Evolutionary conservation across 2,888 invertebrate genomes (phyloP).

Genomic region (Acanthoscelides obtectus): DNA sequence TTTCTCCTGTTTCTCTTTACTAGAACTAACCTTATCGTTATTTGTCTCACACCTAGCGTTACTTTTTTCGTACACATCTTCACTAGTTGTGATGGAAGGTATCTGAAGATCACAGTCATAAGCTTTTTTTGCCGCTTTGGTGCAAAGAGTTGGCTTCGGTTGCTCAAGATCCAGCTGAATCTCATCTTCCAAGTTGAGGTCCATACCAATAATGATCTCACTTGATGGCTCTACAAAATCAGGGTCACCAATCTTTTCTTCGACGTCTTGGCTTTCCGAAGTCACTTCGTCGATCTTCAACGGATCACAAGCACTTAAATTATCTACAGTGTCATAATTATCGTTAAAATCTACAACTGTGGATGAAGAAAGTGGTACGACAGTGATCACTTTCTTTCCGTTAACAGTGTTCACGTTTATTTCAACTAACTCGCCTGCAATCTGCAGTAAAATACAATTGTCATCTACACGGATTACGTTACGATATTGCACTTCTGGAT

Average conservation of each 20-base stretch:
- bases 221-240: constrained; percentile 21
- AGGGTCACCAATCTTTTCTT: constrained; percentile 7
- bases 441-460: constrained; percentile 29
- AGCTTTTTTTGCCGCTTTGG: constrained; percentile 36
- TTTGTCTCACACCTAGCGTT: constrained; percentile 6
- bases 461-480: constrained; percentile 33
- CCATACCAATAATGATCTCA: constrained; percentile 30
- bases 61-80: constrained; percentile 19
- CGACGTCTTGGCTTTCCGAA: constrained; percentile 7
- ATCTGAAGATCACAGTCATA: constrained; percentile 31
- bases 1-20: constrained; percentile 5
- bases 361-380: constrained; percentile 31
- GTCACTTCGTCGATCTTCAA: constrained; percentile 11
- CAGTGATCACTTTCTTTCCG: constrained; percentile 35
- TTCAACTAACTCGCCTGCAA: constrained; percentile 36
- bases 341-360: constrained; percentile 34
- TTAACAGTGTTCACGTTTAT: constrained; percentile 32
- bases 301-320: constrained; percentile 10
- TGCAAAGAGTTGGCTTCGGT: constrained; percentile 18
- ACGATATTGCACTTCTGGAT: constrained; percentile 22
- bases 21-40: constrained; percentile 23
- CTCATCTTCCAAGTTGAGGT: constrained; percentile 29
- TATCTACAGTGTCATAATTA: constrained; percentile 26
- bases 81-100: constrained; percentile 28
- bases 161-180: constrained; percentile 24